A percentile compares a stretch with the other conserved stretches of the same genome.
Conservation (phyloP, 2,888 invertebrate genomes). For the Dicyrtomina minuta region DNA sequence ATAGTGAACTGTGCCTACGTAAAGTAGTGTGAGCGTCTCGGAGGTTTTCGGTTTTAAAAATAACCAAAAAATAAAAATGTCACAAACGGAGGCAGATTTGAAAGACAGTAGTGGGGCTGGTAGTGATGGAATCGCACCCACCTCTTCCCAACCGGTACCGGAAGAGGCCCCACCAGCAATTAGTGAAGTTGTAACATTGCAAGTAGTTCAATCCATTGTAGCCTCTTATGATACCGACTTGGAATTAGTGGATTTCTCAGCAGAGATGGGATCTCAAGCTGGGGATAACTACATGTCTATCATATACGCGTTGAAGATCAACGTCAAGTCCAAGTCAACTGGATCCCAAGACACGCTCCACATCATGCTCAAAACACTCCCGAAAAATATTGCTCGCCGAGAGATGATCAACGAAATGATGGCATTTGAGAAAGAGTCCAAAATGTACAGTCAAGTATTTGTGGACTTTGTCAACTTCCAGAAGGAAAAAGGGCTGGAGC, state of each 20-base stretch:
- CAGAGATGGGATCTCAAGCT: conserved; percentile 39
- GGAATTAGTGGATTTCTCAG: conserved; percentile 35
- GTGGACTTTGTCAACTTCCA: conserved; percentile 34
- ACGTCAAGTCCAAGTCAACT: conserved; percentile 32
- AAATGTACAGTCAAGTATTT: conserved; percentile 39
- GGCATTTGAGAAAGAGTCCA: conserved; percentile 43
- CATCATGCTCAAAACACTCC: conserved; percentile 48
- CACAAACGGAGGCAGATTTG: no score
- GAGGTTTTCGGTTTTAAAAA: no score
- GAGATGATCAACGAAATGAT: conserved; percentile 46
- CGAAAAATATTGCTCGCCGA: conserved; percentile 32
- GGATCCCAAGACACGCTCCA: conserved; percentile 26
- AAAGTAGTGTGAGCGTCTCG: no score
- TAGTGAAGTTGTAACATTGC: conserved; percentile 48
- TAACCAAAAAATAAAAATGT: no score
- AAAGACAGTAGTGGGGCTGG: no score
- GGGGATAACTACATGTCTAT: conserved; percentile 53
- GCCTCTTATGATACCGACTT: conserved; percentile 38
- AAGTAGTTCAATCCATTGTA: conserved; percentile 43
- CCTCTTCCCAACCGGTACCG: no score
- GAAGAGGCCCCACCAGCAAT: conserved; percentile 42
- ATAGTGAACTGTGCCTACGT: no score
- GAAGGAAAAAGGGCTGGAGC: conserved; percentile 32
- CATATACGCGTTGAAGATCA: conserved; percentile 46
- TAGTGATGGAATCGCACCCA: no score